These are phyloP conservation scores for Ricordea florida DNA, from an alignment of 92 coral and sea anemone genomes.

Conservation along the genomic window DNA sequence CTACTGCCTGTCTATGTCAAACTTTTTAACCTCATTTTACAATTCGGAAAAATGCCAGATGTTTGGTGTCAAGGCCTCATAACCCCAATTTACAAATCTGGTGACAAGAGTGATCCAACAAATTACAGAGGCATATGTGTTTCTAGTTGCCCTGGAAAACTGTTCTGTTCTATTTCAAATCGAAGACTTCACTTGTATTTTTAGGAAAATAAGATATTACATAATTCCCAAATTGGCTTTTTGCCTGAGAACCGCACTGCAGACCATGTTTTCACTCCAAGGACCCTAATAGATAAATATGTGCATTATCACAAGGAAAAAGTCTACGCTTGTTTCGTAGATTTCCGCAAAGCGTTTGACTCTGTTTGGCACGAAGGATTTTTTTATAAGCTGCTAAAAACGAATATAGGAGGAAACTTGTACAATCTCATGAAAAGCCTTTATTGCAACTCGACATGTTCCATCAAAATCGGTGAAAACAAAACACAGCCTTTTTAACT, in stretches of 20 bases:
- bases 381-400: conserved; percentile 4
- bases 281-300: conserved; percentile 22
- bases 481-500: background rate
- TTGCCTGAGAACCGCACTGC: conserved; percentile 16
- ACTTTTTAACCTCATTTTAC: background rate
- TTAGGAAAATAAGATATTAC: no score
- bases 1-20: background rate
- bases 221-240: conserved; percentile 17
- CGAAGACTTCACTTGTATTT: no score
- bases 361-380: conserved; percentile 60
- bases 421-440: conserved; percentile 45
- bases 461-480: background rate
- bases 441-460: conserved; percentile 24
- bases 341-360: conserved; percentile 67
- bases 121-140: background rate
- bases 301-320: conserved; percentile 21
- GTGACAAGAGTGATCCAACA: background rate
- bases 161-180: no score
- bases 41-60: background rate
- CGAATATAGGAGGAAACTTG: conserved; percentile 33
- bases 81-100: no score
- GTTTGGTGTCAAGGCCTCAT: background rate
- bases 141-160: background rate
- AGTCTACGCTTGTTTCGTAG: conserved; percentile 54
- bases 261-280: conserved; percentile 11